Evolutionary conservation across 2,797 vertebrate genomes (phyloP).

Genomic region (Neosalanx taihuensis): DNA sequence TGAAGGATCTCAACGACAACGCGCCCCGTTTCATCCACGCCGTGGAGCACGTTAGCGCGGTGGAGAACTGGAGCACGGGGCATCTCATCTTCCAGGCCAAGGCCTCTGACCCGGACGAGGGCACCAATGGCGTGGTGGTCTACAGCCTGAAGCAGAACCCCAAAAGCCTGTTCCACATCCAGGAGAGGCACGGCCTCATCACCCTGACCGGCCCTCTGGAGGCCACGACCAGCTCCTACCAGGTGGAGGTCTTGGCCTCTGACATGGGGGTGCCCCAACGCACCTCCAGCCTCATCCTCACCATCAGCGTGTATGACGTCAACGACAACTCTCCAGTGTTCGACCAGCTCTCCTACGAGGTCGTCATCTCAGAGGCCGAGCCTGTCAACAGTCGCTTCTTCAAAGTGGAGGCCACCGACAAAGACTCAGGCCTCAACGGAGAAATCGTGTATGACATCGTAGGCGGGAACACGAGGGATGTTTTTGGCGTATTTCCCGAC

Average conservation of each 20-base stretch:
- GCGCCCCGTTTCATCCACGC: conserved; percentile 86
- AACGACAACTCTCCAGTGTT: conserved; percentile 95
- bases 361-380: conserved; percentile 88
- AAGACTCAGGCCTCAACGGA: conserved; percentile 92
- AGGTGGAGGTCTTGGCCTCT: conserved; percentile 86
- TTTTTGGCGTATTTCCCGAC: conserved; percentile 96
- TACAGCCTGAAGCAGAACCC: conserved; percentile 94
- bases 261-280: conserved; percentile 90
- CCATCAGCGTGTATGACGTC: conserved; percentile 91
- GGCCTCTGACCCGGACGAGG: conserved; percentile 91
- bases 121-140: conserved; percentile 83
- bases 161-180: conserved; percentile 83
- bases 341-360: conserved; percentile 95
- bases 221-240: conserved; percentile 87
- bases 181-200: conserved; percentile 85
- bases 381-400: conserved; percentile 97
- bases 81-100: conserved; percentile 92
- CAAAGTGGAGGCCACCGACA: conserved; percentile 89
- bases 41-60: conserved; percentile 89
- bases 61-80: conserved; percentile 94
- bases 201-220: conserved; percentile 85
- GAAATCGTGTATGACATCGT: conserved; percentile 89
- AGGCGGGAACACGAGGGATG: conserved; percentile 85
- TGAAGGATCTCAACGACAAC: conserved; percentile 97
- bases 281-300: conserved; percentile 84